Evolutionary conservation across 2,888 invertebrate species (phyloP), one percentile per base, ranked within the genome.

Genomic region (Dichetophora obliterata): DNA sequence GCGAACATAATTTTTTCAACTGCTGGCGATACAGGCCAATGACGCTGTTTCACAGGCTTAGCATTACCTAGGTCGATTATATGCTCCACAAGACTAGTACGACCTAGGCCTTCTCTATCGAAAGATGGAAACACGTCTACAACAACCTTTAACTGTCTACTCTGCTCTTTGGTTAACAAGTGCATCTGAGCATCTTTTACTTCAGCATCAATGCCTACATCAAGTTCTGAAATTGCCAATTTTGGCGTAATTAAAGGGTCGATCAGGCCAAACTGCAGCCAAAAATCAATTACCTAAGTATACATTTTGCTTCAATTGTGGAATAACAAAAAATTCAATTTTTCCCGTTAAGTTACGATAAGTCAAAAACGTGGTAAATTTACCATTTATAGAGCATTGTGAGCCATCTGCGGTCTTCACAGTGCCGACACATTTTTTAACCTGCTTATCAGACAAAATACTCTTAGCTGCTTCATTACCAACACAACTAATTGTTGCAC

Each of bases 11-110:
- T 24, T n/a, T 69, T 50, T 24, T 82, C 78, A 5, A 79, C 76
- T 5, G 68, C 71, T 0, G 80, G 80, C 0, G 80, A 80, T 0
- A 80, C 77, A 11, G 80, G 75, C 24, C 75, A 81, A 43, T 80
- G 77, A 0, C 81, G 54, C 52, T 81, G 79, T 34, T 80, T 59
- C 1, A 59, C 5, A 9, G 59, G 59, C 9, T 59, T 59, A 6
- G 59, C 22, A 9, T 2, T 59, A 6, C 78, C 78, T 1, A 70
- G 68, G 19, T 78, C 79, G 11, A 80, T 79, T 1, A 50, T n/a
- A n/a, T 80, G 79, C 1, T 43, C 9, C 6, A 72, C 52, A 0
- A 77, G 31, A 9, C 50, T 43, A 9, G 79, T 80, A 27, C 74
- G 71, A 0, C 77, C 79, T n/a, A 78, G 54, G 2, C 75, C 65